Percentiles rank a stretch among this genome's conserved stretches.
phyloP scores from a whole-genome alignment of 2,113 vertebrate genomes.

The Atlantisia rogersi region DNA sequence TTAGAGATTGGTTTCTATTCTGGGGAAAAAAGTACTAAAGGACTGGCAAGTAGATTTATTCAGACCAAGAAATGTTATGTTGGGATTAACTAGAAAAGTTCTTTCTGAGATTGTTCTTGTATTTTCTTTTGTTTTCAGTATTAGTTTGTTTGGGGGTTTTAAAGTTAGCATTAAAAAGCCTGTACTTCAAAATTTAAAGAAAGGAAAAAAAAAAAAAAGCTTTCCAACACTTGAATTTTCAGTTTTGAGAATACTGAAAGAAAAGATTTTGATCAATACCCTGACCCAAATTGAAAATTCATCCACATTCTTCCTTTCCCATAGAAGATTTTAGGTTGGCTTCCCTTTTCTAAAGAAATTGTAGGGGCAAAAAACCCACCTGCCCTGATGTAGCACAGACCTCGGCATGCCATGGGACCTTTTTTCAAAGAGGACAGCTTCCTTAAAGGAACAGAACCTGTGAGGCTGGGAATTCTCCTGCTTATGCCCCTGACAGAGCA shows the following conservation, averaged over 20 bases:
- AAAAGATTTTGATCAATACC: not conserved
- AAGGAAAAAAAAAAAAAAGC: not conserved
- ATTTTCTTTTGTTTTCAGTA: not conserved
- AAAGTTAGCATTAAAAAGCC: not conserved
- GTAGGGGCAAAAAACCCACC: fast-evolving
- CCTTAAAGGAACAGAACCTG: not conserved
- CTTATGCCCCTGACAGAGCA: not conserved
- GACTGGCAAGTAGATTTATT: not conserved
- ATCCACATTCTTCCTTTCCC: not conserved
- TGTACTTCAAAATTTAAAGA: not conserved
- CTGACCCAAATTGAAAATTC: not conserved
- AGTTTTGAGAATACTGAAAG: not conserved
- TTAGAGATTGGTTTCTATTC: not conserved
- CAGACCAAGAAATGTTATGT: not conserved
- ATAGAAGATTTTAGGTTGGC: not conserved
- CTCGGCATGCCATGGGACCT: not conserved
- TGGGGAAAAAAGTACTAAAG: not conserved
- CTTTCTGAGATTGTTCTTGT: not conserved
- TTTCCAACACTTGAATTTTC: not conserved
- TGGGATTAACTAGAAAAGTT: not conserved
- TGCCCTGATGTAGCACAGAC: not conserved
- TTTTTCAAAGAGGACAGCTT: not conserved
- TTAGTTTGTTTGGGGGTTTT: no score
- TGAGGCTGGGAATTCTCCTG: not conserved
- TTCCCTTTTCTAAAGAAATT: not conserved